phyloP scores from a whole-genome alignment of 1,140 invertebrate genomes.

The Archivesica marissinica region DNA sequence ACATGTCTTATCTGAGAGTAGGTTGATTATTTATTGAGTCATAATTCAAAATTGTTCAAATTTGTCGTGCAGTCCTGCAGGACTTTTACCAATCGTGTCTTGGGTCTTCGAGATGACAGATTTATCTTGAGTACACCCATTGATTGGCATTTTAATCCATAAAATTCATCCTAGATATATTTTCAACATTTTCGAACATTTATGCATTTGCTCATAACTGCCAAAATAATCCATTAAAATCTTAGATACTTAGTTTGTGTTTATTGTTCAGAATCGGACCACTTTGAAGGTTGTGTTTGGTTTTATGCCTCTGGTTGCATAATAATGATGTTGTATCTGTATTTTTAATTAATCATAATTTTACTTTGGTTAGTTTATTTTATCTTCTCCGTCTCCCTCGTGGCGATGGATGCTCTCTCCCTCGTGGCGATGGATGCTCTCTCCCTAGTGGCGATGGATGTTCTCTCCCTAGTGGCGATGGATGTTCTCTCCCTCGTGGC shows the following conservation, averaged over 20 bases:
- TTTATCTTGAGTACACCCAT: conserved; percentile 38
- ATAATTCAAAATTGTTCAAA: conserved; percentile 46
- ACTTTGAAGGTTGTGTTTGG: conserved; percentile 8
- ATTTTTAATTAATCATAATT: too few species aligned
- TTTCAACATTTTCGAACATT: conserved; percentile 44
- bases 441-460: too few species aligned
- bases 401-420: too few species aligned
- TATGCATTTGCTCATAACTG: background rate
- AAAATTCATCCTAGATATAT: conserved; percentile 46
- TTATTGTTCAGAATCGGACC: background rate
- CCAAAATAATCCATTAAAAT: conserved; percentile 34
- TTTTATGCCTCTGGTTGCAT: background rate
- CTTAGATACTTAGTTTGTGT: conserved; percentile 8
- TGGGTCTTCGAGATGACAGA: conserved; percentile 9
- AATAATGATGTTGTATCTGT: background rate
- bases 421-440: too few species aligned
- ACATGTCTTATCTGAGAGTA: conserved; percentile 48
- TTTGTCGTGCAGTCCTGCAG: background rate
- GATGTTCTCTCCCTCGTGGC: too few species aligned
- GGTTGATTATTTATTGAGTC: conserved; percentile 55
- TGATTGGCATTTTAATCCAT: conserved; percentile 54
- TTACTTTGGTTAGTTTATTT: too few species aligned
- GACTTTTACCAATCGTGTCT: background rate
- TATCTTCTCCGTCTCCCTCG: too few species aligned
- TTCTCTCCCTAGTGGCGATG: too few species aligned